Base-by-base conservation (phyloP, 2,888 invertebrate genomes). In the Vesta saturnalis region DNA sequence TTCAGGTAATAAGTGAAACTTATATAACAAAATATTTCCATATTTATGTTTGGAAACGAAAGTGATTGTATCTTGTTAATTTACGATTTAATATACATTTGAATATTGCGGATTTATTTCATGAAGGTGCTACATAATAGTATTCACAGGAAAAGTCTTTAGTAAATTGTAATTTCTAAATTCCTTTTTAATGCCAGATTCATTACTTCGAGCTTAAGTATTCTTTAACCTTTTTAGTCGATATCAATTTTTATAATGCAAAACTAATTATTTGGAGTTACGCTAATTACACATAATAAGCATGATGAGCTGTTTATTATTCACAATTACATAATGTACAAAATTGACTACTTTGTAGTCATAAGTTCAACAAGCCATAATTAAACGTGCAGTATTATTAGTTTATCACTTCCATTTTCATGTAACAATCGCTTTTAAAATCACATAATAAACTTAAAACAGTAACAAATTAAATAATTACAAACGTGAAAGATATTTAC, bases 301-400 rank as follows among this genome's bases (percentile, higher is more conserved):
- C 10, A 21, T 52, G 60, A 67, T 61, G 61, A 67, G 64, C 67
- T 61, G 64, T 67, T 67, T 70, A 70, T 70, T 70, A 55, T 67
- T 52, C 57, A 19, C 54, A 60, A 60, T 68, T 64, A 64, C 55
- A 59, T 63, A 68, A 64, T 60, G 30, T 60, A 68, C 60, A 68
- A 58, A 66, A 52, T 59, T 67, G 67, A 67, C 70, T 70, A 70
- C 64, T 60, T 67, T 67, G 67, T 60, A 70, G 64, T 64, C 70
- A 67, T 35, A 58, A 59, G 56, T 64, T 56, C 64, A 64, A 22
- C 64, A 56, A 52, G 21, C 18, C 2, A 56, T 64, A 63, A 52
- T 21, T 49, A 46, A 57, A 67, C 61, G 58, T 56, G 60, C 57
- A 57, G 22, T 59, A 64, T 59, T 64, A 68, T 68, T 64, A 59